Evolutionary conservation across 1,140 invertebrate genomes (phyloP).

Genomic region (Fopius arisanus): DNA sequence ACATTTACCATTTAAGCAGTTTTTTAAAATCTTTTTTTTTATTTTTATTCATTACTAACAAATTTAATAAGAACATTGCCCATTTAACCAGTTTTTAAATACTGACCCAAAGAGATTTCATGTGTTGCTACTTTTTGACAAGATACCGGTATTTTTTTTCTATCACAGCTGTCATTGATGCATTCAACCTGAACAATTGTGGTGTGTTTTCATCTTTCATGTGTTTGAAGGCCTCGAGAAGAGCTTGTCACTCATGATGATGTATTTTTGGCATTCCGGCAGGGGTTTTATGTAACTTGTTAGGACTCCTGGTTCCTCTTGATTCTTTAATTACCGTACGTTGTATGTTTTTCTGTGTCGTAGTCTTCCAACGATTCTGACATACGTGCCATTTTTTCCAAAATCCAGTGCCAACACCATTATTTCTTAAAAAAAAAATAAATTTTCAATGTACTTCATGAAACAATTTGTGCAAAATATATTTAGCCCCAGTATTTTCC

Average conservation of each 20-base stretch:
- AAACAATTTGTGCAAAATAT: too few relatives aligned
- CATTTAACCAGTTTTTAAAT: too few relatives aligned
- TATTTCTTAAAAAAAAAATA: neutral
- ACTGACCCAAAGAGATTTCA: too few relatives aligned
- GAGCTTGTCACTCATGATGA: constrained; percentile 55
- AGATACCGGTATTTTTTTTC: neutral
- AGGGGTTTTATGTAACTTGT: constrained; percentile 43
- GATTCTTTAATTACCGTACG: neutral
- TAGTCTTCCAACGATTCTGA: neutral
- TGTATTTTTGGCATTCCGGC: constrained; percentile 56
- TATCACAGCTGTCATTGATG: neutral
- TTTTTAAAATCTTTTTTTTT: too few relatives aligned
- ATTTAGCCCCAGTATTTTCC: too few relatives aligned
- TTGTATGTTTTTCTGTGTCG: constrained; percentile 2
- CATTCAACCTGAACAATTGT: constrained; percentile 3
- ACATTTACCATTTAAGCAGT: too few relatives aligned
- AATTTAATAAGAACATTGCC: too few relatives aligned
- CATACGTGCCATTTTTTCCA: neutral
- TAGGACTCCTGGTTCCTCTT: neutral
- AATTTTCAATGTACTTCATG: too few relatives aligned
- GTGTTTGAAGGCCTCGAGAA: constrained; percentile 44
- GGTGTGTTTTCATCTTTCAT: constrained; percentile 44
- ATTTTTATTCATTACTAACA: too few relatives aligned
- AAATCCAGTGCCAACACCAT: neutral
- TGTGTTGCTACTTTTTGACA: neutral